These are phyloP conservation scores for Centropus bengalensis DNA, from an alignment of 2,113 vertebrate genomes.

Conservation along the genomic window DNA sequence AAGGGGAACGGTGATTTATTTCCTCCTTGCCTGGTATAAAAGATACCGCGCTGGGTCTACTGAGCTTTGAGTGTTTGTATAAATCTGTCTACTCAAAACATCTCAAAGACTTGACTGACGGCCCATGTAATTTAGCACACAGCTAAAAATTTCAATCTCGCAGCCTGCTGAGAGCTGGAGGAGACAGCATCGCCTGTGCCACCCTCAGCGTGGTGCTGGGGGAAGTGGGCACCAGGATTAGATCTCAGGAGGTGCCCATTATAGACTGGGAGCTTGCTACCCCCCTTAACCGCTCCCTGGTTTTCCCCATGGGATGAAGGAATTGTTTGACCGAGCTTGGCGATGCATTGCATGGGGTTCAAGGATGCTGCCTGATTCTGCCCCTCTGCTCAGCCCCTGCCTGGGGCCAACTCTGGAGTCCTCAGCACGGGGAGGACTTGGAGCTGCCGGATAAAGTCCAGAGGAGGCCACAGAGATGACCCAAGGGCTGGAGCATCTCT, in stretches of 20 bases:
- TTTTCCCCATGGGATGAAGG: rapidly evolving
- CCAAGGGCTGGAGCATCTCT: too few species aligned
- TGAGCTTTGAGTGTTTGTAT: constrained; percentile 67
- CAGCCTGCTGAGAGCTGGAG: constrained; percentile 39
- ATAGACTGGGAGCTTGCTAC: neutral
- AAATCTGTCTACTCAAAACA: constrained; percentile 69
- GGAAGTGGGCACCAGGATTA: constrained; percentile 8
- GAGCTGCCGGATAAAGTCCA: too few species aligned
- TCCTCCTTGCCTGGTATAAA: constrained; percentile 18
- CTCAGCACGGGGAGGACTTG: too few species aligned
- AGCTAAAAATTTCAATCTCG: constrained; percentile 53
- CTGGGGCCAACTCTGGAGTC: too few species aligned
- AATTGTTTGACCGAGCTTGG: rapidly evolving
- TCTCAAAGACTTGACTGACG: constrained; percentile 66
- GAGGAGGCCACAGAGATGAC: too few species aligned
- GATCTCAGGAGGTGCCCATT: neutral
- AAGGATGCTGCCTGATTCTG: rapidly evolving
- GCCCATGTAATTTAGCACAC: constrained; percentile 68
- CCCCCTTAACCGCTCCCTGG: neutral
- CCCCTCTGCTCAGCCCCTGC: too few species aligned
- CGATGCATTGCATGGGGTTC: rapidly evolving
- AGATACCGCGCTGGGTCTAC: constrained; percentile 50
- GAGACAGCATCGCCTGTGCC: neutral
- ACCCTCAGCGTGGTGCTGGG: neutral
- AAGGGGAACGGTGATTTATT: constrained; percentile 61